Evolutionary conservation across 2,113 vertebrate genomes (phyloP), one percentile per base, ranked within the genome.

Genomic region (Macroglossus sobrinus): DNA sequence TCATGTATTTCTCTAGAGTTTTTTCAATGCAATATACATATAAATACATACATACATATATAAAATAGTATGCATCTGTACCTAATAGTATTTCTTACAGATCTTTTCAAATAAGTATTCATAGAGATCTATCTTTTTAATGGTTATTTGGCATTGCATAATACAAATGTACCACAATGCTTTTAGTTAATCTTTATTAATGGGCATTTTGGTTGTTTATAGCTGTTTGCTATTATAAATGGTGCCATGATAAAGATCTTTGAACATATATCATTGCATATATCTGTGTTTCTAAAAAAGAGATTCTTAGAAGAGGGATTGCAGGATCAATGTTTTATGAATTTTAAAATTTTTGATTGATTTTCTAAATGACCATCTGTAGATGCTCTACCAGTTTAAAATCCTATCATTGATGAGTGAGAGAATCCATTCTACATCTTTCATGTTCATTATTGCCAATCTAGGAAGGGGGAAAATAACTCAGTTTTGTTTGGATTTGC

Each of bases 171-270:
- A 93, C 55, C 55, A 59, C 94, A 68, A 94, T 85, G 85, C 50
- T 81, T 96, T 91, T 85, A 91, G 86, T 43, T 66, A 82, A 95
- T 91, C 84, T 93, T 94, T 95, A 97, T 45, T 94, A 84, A 96
- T 92, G 76, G 71, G 43, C 45, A 95, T 76, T 87, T 94, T 87
- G n/a, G 63, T 94, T 84, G 40, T 88, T 95, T 89, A 68, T 79
- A 61, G 63, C 57, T 88, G 12, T 95, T 94, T 81, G 55, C 91
- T 95, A 93, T 88, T 92, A 63, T 21, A 68, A 95, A 92, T 13
- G 6, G 22, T 88, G 24, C 72, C 87, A 95, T 66, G 92, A 90
- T 85, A 50, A 94, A 92, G 84, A 93, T 84, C 61, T 68, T 19
- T 66, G 33, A 57, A 50, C 69, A 93, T 97, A 72, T 30, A 94